phyloP scores from a whole-genome alignment of 2,888 invertebrate genomes.

The Clunio marinus region DNA sequence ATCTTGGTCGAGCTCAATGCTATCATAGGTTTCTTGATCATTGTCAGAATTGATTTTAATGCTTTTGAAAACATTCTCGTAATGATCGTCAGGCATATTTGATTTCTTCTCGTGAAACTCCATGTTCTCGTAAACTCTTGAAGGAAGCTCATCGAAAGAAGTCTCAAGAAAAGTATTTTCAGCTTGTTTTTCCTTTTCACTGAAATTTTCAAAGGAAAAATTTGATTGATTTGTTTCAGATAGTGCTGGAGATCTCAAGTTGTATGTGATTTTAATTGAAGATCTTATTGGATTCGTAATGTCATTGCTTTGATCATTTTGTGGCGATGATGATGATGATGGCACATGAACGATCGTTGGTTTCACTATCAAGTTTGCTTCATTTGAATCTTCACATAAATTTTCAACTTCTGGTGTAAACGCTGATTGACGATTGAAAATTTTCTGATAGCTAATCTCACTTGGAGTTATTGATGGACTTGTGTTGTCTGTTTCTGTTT shows the following conservation, averaged over 20 bases:
- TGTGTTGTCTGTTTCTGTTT: constrained; percentile 44
- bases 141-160: constrained; percentile 56
- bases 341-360: constrained; percentile 43
- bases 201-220: constrained; percentile 28
- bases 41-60: constrained; percentile 35
- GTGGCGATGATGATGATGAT: constrained; percentile 40
- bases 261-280: constrained; percentile 68
- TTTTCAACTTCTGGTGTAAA: constrained; percentile 50
- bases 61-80: constrained; percentile 23
- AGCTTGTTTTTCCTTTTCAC: constrained; percentile 31
- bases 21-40: constrained; percentile 42
- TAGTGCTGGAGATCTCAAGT: constrained; percentile 56
- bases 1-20: constrained; percentile 45
- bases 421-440: constrained; percentile 48
- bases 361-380: constrained; percentile 45
- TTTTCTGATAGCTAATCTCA: constrained; percentile 51
- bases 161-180: constrained; percentile 55
- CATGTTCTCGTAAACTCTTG: constrained; percentile 67
- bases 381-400: constrained; percentile 44
- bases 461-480: constrained; percentile 52
- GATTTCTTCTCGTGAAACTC: constrained; percentile 54
- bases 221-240: constrained; percentile 52
- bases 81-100: constrained; percentile 10
- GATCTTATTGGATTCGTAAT: constrained; percentile 53
- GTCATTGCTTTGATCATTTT: constrained; percentile 45